Conservation (phyloP, 2,888 invertebrate genomes). For the Oeneis ivallda region DNA sequence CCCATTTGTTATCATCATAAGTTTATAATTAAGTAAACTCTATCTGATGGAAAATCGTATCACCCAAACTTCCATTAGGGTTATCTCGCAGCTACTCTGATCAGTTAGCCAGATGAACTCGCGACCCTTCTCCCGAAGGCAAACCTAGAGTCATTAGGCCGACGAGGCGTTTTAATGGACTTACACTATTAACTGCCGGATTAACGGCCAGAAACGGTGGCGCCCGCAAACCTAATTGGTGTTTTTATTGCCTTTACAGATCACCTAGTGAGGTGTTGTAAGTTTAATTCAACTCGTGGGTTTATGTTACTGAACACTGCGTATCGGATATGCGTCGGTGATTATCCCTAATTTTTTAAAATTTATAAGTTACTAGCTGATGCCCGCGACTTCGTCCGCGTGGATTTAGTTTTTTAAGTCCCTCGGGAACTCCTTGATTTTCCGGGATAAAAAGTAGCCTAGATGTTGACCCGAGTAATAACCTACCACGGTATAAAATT, state of each 20-base stretch:
- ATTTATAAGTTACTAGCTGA: too few species aligned
- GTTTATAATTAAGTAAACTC: constrained; percentile 14
- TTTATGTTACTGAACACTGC: background rate
- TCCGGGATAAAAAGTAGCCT: too few species aligned
- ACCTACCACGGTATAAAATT: too few species aligned
- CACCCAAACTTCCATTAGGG: constrained; percentile 15
- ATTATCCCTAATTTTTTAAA: too few species aligned
- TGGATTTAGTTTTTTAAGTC: too few species aligned
- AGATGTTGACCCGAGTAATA: too few species aligned
- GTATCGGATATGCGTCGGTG: background rate
- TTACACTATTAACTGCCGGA: constrained; percentile 39
- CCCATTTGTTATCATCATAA: background rate
- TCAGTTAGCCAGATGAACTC: constrained; percentile 23
- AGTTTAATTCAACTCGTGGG: constrained; percentile 15
- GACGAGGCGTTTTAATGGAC: constrained; percentile 39
- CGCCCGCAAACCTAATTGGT: constrained; percentile 38
- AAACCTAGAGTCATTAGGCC: constrained; percentile 36
- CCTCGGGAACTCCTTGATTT: too few species aligned
- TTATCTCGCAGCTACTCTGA: constrained; percentile 7
- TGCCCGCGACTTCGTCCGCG: too few species aligned
- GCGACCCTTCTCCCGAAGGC: constrained; percentile 33
- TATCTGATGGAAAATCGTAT: background rate
- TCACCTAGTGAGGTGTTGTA: constrained; percentile 35
- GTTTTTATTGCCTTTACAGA: constrained; percentile 38
- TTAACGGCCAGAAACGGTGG: constrained; percentile 34